Evolutionary conservation across 2,888 invertebrate species (phyloP).

Genomic region (Aspidapion aeneum): DNA sequence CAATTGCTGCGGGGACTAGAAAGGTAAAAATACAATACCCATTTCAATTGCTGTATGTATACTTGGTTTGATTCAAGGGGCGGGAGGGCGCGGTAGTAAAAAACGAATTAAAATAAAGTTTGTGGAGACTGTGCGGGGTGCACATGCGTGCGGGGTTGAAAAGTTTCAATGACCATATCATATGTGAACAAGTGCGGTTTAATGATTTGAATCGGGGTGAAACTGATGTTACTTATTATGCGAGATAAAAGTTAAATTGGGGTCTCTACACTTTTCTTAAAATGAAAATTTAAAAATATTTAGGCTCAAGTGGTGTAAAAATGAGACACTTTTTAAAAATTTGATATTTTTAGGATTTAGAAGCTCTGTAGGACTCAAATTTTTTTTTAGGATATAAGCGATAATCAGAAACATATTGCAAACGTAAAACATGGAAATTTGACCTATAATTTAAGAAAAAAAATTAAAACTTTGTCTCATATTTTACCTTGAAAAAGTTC

Average conservation of each 20-base stretch:
- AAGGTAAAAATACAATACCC: no score
- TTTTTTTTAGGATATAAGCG: no score
- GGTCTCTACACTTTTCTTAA: background rate
- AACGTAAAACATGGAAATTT: no score
- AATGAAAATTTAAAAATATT: background rate
- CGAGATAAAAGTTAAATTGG: background rate
- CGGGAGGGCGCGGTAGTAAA: constrained; percentile 14
- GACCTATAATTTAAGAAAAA: no score
- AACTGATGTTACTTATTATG: background rate
- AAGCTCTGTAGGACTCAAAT: no score
- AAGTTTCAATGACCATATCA: constrained; percentile 34
- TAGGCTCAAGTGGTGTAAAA: constrained; percentile 7
- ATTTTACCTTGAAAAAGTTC: no score
- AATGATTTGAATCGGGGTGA: constrained; percentile 33
- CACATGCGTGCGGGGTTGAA: constrained; percentile 25
- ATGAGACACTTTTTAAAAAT: background rate
- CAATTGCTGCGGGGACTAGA: no score
- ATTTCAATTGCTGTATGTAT: no score
- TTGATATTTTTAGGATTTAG: background rate
- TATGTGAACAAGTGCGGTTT: constrained; percentile 40
- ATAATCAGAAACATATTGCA: no score
- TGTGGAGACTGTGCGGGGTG: background rate
- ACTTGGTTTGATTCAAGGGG: constrained; percentile 2
- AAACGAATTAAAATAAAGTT: constrained; percentile 26
- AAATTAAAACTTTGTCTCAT: no score